Evolutionary conservation across 2,888 invertebrate species (phyloP), one percentile per base, ranked within the genome.

Genomic region (Acrobasis repandana): DNA sequence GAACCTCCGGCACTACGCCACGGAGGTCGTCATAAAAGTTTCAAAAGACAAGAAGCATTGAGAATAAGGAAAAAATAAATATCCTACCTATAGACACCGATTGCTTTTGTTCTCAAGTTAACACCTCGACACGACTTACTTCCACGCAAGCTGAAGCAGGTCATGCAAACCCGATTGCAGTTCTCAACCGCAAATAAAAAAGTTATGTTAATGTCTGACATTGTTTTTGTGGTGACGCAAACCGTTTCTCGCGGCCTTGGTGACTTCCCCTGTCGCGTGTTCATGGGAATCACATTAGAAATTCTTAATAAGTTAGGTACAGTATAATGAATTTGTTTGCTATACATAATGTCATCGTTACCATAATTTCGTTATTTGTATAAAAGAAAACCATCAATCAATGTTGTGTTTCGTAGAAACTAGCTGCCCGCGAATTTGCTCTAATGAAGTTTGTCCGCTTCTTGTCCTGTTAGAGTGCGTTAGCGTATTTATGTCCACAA

Each of bases 231-330:
- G 63, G 65, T 58, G 61, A 65, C 63, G 65, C 51, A 61, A 62
- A 59, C 58, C 65, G 65, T 63, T 65, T 65, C 56, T 62, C 36
- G 46, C 66, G 69, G 58, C 74, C 74, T 73, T 74, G 71, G 65
- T 67, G 66, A 65, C 69, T 67, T 61, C 62, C 61, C 51, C 62
- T 67, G 71, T 78, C 72, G 77, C 77, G 77, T 79, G 80, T 68
- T 70, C 48, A 62, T 68, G 64, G 63, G 69, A 72, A 75, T 73
- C 70, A 71, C 67, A 67, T 68, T 73, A 66, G 65, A 71, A 71
- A 71, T 73, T 73, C 67, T 69, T 69, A 70, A 70, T 67, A 66
- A 57, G 48, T 56, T 56, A 20, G 28, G 28, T 28, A 28, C 56
- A 47, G 46, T 43, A 58, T 60, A 64, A 60, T 57, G 34, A 57